Conservation (phyloP, 2,797 vertebrate genomes). For the Muscicapa comitata region DNA sequence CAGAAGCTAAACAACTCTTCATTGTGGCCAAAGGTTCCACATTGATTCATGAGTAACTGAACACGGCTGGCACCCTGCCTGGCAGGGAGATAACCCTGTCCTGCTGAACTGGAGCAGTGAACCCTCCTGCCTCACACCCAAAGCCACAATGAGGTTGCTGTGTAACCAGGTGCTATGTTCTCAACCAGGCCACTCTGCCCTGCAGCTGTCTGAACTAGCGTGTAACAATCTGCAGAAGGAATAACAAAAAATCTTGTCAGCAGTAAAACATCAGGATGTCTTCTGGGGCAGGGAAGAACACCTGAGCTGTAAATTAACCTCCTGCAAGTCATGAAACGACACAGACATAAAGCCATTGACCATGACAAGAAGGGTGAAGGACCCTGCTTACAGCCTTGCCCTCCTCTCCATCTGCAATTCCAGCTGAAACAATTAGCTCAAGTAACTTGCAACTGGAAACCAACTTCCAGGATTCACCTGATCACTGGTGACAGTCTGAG, state of each 20-base stretch:
- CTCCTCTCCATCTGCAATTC: background rate
- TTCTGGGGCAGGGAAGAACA: background rate
- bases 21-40: background rate
- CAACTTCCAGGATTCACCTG: background rate
- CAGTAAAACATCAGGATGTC: background rate
- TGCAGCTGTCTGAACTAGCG: background rate
- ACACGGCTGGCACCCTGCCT: background rate
- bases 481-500: fast-evolving
- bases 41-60: background rate
- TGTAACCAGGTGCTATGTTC: background rate
- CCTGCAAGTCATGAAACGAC: background rate
- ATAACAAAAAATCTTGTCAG: background rate
- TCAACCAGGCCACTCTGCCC: background rate
- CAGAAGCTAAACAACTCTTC: background rate
- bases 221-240: background rate
- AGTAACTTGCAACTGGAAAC: background rate
- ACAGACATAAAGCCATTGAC: background rate
- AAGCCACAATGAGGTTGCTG: background rate
- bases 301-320: background rate
- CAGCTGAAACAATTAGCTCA: background rate
- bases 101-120: background rate
- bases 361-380: background rate
- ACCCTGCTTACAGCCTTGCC: background rate
- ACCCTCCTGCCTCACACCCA: background rate
- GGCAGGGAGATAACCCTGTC: background rate